Evolutionary conservation across 1,140 invertebrate genomes (phyloP).

Genomic region (Psix sp.): DNA sequence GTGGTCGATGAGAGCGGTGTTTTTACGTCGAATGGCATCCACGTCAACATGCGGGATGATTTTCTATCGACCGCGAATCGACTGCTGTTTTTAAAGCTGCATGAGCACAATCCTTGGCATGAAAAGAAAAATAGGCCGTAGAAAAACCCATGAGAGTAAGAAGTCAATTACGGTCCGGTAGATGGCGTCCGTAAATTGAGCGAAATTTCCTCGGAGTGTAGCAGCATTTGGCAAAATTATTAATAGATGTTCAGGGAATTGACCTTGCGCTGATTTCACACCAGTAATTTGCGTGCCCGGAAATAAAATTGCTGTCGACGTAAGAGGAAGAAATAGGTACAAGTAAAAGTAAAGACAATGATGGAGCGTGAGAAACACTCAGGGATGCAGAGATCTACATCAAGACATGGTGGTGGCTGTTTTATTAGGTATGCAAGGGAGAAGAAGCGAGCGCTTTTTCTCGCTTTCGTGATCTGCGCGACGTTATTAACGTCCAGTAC

Average conservation of each 20-base stretch:
- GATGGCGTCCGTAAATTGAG: neutral
- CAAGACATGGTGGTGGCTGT: constrained; percentile 60
- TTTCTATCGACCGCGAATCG: constrained; percentile 20
- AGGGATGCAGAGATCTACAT: constrained; percentile 49
- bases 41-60: constrained; percentile 24
- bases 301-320: constrained; percentile 37
- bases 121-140: constrained; percentile 26
- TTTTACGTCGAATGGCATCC: constrained; percentile 13
- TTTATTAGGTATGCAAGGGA: constrained; percentile 73
- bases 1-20: too few species aligned
- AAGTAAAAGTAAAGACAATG: constrained; percentile 47
- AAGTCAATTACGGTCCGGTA: constrained; percentile 22
- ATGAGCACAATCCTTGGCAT: constrained; percentile 14
- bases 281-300: constrained; percentile 45
- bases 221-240: too few species aligned
- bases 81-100: constrained; percentile 42
- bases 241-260: constrained; percentile 51
- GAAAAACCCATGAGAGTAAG: constrained; percentile 22
- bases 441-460: constrained; percentile 43
- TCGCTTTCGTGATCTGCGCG: constrained; percentile 59
- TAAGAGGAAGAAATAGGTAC: constrained; percentile 31
- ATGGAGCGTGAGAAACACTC: constrained; percentile 39
- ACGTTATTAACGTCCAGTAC: constrained; percentile 74
- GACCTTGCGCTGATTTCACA: constrained; percentile 50
- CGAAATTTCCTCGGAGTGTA: constrained; percentile 7